These are phyloP conservation scores for Oxystoma pomonae DNA, from an alignment of 2,888 invertebrate genomes.

Conservation along the genomic window DNA sequence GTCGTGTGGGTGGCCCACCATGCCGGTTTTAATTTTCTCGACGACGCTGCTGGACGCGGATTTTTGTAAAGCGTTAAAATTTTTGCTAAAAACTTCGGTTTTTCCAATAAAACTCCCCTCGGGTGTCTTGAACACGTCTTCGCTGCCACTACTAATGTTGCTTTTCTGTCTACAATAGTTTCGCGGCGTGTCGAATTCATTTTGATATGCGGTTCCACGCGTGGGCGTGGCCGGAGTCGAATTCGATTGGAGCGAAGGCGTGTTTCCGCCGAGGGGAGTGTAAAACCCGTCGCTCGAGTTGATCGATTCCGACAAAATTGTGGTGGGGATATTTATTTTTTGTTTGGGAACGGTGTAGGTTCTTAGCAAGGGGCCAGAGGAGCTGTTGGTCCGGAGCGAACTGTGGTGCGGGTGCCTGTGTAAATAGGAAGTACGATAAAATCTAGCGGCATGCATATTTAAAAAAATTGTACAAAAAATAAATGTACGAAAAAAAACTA, in stretches of 20 bases:
- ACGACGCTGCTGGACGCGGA: constrained; percentile 38
- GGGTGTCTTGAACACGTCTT: constrained; percentile 43
- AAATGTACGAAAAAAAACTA: constrained; percentile 6
- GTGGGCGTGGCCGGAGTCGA: constrained; percentile 21
- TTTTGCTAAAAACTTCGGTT: constrained; percentile 36
- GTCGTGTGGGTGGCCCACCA: constrained; percentile 9
- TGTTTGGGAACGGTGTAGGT: constrained; percentile 37
- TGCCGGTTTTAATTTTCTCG: constrained; percentile 27
- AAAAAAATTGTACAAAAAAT: constrained; percentile 4
- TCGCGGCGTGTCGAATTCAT: constrained; percentile 29
- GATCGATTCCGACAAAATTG: constrained; percentile 27
- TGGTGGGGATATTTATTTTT: constrained; percentile 35
- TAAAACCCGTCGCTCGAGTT: constrained; percentile 24
- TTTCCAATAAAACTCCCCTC: constrained; percentile 29
- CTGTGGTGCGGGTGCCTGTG: constrained; percentile 58
- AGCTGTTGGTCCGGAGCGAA: constrained; percentile 51
- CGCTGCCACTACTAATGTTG: constrained; percentile 34
- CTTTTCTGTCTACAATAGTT: constrained; percentile 35
- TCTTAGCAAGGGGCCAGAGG: constrained; percentile 29
- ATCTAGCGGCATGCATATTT: constrained; percentile 29
- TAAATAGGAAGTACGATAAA: constrained; percentile 48
- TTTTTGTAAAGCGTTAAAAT: constrained; percentile 40
- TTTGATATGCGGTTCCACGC: neutral
- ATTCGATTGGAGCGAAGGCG: neutral
- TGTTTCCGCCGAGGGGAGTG: constrained; percentile 24